These are phyloP conservation scores for Oasisia sp. DNA, from an alignment of 2,888 invertebrate species.

Conservation along the genomic window DNA sequence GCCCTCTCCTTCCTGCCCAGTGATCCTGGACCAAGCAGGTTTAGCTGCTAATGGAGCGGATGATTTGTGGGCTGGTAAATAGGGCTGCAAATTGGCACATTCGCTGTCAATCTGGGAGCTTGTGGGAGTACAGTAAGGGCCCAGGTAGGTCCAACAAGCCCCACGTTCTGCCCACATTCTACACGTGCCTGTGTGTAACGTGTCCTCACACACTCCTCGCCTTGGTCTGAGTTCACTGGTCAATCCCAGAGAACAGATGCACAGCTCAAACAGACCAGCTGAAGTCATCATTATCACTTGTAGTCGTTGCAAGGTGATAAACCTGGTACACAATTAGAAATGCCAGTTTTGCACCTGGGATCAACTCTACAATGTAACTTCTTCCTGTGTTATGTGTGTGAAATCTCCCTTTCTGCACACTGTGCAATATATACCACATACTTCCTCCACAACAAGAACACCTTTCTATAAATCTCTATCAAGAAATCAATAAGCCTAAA, in stretches of 20 bases:
- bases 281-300: neutral
- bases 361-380: too few species aligned
- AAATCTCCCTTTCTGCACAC: too few species aligned
- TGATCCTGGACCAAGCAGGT: neutral
- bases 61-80: neutral
- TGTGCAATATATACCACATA: too few species aligned
- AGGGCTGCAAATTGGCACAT: conserved; percentile 9
- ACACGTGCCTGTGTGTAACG: neutral
- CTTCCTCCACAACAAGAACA: too few species aligned
- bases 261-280: neutral
- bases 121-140: neutral
- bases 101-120: neutral
- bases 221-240: neutral
- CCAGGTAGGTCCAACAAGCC: neutral
- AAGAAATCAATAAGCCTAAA: too few species aligned
- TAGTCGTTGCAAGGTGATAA: too few species aligned
- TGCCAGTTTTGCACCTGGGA: too few species aligned
- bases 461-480: too few species aligned
- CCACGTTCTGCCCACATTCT: neutral
- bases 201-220: neutral
- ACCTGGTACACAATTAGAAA: too few species aligned
- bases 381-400: too few species aligned
- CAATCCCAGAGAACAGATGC: neutral
- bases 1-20: neutral
- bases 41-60: neutral